Evolutionary conservation across 2,888 invertebrate species (phyloP), one percentile per base, ranked within the genome.

Genomic region (Gortyna flavago): DNA sequence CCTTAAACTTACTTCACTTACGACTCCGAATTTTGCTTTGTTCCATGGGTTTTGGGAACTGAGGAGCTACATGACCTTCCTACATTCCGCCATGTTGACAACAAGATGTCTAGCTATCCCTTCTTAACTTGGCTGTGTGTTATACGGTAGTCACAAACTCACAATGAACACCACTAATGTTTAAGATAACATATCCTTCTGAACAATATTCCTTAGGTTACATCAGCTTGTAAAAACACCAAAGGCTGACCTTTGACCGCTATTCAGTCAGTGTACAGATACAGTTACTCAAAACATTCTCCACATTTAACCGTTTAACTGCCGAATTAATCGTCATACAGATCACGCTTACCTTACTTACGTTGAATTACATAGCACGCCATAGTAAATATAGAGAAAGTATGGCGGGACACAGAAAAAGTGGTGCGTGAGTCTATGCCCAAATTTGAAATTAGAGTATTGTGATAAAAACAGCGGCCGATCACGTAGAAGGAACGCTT

Each of bases 281-380:
- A 80, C 80, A 75, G 86, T 77, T 85, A 86, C 83, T 83, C 77
- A 72, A 75, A 78, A 87, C 91, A 89, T 90, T 92, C 90, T 88
- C 88, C 86, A 86, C 90, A 87, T 92, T 41, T 90, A 85, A 91
- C 89, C 75, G 75, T 88, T 87, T 87, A 90, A 88, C 87, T 72
- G 86, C 85, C 77, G 75, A 82, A 89, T 92, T 91, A 92, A 93
- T 93, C 91, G 87, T 88, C 83, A 93, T 82, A 87, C 91, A 83
- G 86, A 91, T 93, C 94, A 94, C 94, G 93, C 92, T 93, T 92
- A 93, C 90, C 91, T 91, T 92, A 91, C 92, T 92, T 93, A 91
- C 91, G 89, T 90, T 89, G 86, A 89, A 85, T 84, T 84, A 84
- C 78, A n/a, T n/a, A 21, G 67, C 78, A 78, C 92, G 92, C 91